These are phyloP conservation scores for Ochropleura leucogaster DNA, from an alignment of 2,888 invertebrate genomes.

Conservation along the genomic window DNA sequence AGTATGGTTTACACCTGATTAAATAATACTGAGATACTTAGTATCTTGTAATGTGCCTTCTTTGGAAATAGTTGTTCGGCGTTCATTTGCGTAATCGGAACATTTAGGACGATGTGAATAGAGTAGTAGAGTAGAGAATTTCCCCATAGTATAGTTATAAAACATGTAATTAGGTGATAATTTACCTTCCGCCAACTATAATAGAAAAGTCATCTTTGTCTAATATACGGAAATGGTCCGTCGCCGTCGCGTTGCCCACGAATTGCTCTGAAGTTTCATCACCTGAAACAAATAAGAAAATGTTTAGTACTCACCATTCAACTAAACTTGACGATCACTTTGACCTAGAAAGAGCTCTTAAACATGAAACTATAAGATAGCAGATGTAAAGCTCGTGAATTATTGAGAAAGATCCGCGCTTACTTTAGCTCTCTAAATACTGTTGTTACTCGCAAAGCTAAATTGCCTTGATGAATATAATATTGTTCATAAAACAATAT, in stretches of 20 bases:
- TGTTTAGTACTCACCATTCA: background rate
- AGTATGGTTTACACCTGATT: conserved; percentile 43
- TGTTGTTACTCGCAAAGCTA: conserved; percentile 31
- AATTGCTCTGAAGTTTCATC: conserved; percentile 94
- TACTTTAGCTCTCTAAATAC: conserved; percentile 19
- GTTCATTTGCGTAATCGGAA: conserved; percentile 35
- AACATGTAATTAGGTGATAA: conserved; percentile 29
- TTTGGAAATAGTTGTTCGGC: conserved; percentile 38
- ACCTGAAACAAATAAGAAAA: conserved; percentile 90
- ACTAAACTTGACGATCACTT: background rate
- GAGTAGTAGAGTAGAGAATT: conserved; percentile 24
- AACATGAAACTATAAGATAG: conserved; percentile 17
- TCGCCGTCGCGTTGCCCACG: conserved; percentile 94
- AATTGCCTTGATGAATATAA: conserved; percentile 30
- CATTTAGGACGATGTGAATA: conserved; percentile 22
- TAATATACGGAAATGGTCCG: conserved; percentile 97
- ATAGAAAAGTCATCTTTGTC: conserved; percentile 96
- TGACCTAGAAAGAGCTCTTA: background rate
- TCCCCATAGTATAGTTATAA: conserved; percentile 1
- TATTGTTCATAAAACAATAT: conserved; percentile 14
- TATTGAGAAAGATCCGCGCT: conserved; percentile 27
- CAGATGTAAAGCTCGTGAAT: conserved; percentile 32
- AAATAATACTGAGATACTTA: conserved; percentile 39
- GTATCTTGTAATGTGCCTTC: conserved; percentile 38
- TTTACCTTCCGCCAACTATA: conserved; percentile 97